Percentiles rank a stretch among this genome's conserved stretches.
Evolutionary conservation across 2,113 vertebrate species (phyloP).

Genomic region (Ginglymostoma cirratum): DNA sequence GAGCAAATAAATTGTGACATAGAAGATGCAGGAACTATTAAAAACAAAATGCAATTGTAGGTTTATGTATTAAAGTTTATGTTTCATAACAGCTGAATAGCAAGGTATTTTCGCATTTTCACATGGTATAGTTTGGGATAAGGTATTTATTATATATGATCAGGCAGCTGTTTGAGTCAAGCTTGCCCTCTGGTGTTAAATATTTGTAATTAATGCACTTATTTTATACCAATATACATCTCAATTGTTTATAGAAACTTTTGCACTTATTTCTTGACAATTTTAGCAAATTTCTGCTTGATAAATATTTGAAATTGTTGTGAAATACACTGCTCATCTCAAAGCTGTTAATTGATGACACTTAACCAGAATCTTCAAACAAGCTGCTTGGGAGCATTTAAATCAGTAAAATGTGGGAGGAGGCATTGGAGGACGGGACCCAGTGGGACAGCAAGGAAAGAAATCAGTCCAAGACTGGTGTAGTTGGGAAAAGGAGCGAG

Average conservation of each 20-base stretch:
- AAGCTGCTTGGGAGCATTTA: too few relatives aligned
- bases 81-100: not conserved
- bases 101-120: not conserved
- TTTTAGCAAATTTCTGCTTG: not conserved
- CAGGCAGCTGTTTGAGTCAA: conserved; percentile 8
- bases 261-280: not conserved
- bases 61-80: not conserved
- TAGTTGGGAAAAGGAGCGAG: too few relatives aligned
- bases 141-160: conserved; percentile 2
- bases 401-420: too few relatives aligned
- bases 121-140: not conserved
- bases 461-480: too few relatives aligned
- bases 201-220: conserved; percentile 4
- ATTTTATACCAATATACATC: not conserved
- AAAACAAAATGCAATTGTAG: not conserved
- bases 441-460: too few relatives aligned
- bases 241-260: not conserved
- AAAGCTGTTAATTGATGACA: not conserved
- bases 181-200: conserved; percentile 35
- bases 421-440: too few relatives aligned
- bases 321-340: not conserved
- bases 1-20: not conserved
- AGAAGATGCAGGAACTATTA: not conserved
- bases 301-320: not conserved
- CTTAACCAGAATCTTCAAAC: not conserved